phyloP scores from a whole-genome alignment of 2,113 vertebrate species.

The Mesitornis unicolor region DNA sequence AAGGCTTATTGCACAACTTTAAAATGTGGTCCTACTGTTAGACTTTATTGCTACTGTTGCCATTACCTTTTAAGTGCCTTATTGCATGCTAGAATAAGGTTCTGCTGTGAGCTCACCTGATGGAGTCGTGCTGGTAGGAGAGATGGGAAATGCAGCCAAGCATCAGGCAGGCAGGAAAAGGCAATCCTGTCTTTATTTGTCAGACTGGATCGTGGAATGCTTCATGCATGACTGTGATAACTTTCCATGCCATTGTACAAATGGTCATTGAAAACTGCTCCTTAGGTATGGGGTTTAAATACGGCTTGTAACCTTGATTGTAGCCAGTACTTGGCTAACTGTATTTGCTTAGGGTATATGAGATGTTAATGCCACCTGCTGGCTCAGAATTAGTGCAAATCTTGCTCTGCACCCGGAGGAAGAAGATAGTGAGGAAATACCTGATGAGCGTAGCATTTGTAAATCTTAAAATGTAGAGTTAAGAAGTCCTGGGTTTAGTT shows the following conservation, averaged over 20 bases:
- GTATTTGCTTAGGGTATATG: neutral
- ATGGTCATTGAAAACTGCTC: neutral
- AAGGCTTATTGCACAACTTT: neutral
- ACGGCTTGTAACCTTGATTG: neutral
- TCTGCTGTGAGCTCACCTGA: neutral
- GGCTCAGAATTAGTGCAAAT: neutral
- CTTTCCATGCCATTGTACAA: neutral
- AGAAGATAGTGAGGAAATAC: neutral
- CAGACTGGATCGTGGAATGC: neutral
- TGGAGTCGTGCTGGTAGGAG: neutral
- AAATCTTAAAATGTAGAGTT: neutral
- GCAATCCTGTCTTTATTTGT: neutral
- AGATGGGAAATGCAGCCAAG: neutral
- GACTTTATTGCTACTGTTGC: neutral
- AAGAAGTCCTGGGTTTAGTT: neutral
- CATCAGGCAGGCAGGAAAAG: neutral
- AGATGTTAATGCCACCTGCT: neutral
- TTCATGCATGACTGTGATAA: neutral
- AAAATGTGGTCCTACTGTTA: neutral
- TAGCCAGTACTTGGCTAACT: rapidly evolving
- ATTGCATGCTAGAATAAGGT: neutral
- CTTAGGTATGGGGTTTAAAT: neutral
- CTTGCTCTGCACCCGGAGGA: slow-evolving; percentile 12
- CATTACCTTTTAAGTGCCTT: neutral
- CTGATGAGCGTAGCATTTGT: neutral